A percentile compares a stretch with the other conserved stretches of the same genome.
These are phyloP conservation scores for Strix occidentalis DNA, from an alignment of 2,797 vertebrate species.

Conservation along the genomic window DNA sequence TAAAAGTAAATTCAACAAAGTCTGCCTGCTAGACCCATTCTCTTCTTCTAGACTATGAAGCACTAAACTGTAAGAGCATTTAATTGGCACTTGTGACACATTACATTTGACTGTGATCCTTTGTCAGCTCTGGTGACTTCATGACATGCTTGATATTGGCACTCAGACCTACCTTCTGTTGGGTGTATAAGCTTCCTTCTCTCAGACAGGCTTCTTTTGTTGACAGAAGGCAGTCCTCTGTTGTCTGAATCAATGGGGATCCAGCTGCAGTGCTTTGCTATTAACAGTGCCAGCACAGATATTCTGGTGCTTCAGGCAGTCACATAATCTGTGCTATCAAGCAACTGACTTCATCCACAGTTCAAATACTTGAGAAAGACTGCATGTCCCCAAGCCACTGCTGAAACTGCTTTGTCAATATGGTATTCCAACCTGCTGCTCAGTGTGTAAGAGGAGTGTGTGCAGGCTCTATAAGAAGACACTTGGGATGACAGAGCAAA, in stretches of 20 bases:
- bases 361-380: background rate
- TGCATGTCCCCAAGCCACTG: background rate
- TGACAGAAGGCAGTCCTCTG: constrained; percentile 31
- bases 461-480: background rate
- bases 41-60: constrained; percentile 57
- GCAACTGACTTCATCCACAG: background rate
- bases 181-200: constrained; percentile 32
- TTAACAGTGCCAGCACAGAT: constrained; percentile 33
- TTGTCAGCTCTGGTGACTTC: constrained; percentile 66
- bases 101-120: constrained; percentile 60
- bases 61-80: constrained; percentile 53
- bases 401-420: background rate
- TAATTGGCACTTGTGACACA: constrained; percentile 50
- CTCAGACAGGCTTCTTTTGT: constrained; percentile 60
- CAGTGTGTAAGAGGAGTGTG: background rate
- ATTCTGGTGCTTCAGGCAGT: constrained; percentile 10
- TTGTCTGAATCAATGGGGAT: background rate
- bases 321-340: background rate
- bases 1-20: constrained; percentile 54
- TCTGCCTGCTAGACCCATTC: constrained; percentile 23
- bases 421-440: background rate
- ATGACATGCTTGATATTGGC: constrained; percentile 52
- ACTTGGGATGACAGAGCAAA: background rate
- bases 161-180: constrained; percentile 17
- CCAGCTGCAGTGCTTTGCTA: constrained; percentile 15